Evolutionary conservation across 2,888 invertebrate species (phyloP).

Genomic region (Amphimallon solstitiale): DNA sequence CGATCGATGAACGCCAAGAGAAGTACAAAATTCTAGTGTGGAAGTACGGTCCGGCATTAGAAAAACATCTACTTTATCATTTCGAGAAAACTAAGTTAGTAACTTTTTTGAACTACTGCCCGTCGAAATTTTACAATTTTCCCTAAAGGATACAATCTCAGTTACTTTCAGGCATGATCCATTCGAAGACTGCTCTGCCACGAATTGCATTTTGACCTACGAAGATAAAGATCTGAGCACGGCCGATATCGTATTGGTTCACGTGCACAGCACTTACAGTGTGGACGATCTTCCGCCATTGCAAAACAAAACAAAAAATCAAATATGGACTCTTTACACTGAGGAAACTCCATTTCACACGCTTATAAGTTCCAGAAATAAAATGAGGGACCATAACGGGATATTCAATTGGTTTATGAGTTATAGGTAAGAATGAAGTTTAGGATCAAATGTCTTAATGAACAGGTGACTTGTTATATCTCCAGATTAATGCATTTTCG

Average conservation of each 20-base stretch:
- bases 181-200: conserved; percentile 69
- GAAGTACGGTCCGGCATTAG: conserved; percentile 68
- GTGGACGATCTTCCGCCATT: conserved; percentile 68
- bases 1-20: conserved; percentile 47
- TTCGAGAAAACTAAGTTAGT: conserved; percentile 62
- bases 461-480: too few species aligned
- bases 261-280: conserved; percentile 65
- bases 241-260: conserved; percentile 75
- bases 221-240: conserved; percentile 61
- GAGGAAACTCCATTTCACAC: conserved; percentile 75
- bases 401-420: conserved; percentile 81
- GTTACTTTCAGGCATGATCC: conserved; percentile 64
- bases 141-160: conserved; percentile 8
- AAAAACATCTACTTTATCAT: conserved; percentile 67
- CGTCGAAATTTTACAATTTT: neutral
- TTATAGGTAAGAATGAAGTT: conserved; percentile 66
- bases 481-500: too few species aligned
- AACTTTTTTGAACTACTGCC: neutral
- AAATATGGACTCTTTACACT: conserved; percentile 76
- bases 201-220: conserved; percentile 72
- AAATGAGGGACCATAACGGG: conserved; percentile 65
- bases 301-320: conserved; percentile 62
- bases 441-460: too few species aligned
- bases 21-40: conserved; percentile 69
- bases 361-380: conserved; percentile 62